Percentiles rank a stretch among this genome's conserved stretches.
These are phyloP conservation scores for Falco berigora DNA, from an alignment of 2,797 vertebrate species.

Conservation along the genomic window DNA sequence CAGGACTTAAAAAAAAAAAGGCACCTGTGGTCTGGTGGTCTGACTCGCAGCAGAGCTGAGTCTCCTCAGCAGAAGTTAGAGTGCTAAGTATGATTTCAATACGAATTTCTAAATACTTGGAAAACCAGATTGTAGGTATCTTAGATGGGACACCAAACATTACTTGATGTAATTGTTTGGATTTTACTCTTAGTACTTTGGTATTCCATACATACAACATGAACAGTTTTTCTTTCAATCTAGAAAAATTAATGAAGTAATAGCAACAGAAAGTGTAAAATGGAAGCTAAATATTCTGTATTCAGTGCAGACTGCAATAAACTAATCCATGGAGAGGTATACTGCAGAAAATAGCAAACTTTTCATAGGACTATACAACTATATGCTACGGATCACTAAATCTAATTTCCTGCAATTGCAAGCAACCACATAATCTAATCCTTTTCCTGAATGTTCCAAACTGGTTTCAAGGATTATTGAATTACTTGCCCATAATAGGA, in stretches of 20 bases:
- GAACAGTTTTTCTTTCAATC: background rate
- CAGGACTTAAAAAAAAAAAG: background rate
- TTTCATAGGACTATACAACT: background rate
- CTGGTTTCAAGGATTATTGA: background rate
- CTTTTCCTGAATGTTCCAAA: background rate
- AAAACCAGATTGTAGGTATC: background rate
- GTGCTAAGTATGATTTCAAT: background rate
- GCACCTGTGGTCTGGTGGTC: background rate
- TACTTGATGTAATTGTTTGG: background rate
- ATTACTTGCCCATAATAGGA: background rate
- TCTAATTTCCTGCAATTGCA: background rate
- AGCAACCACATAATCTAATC: background rate
- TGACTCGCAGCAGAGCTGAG: background rate
- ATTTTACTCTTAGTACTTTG: background rate
- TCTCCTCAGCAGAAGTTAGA: background rate
- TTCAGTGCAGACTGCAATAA: background rate
- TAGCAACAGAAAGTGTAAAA: background rate
- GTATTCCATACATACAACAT: background rate
- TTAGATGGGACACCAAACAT: background rate
- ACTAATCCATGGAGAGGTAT: background rate
- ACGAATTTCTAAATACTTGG: background rate
- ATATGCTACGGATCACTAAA: background rate
- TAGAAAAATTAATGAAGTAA: background rate
- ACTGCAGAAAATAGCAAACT: background rate
- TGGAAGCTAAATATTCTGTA: background rate